A percentile compares a stretch with the other conserved stretches of the same genome.
Evolutionary conservation across 2,888 invertebrate genomes (phyloP).

Genomic region (Nowickia ferox): DNA sequence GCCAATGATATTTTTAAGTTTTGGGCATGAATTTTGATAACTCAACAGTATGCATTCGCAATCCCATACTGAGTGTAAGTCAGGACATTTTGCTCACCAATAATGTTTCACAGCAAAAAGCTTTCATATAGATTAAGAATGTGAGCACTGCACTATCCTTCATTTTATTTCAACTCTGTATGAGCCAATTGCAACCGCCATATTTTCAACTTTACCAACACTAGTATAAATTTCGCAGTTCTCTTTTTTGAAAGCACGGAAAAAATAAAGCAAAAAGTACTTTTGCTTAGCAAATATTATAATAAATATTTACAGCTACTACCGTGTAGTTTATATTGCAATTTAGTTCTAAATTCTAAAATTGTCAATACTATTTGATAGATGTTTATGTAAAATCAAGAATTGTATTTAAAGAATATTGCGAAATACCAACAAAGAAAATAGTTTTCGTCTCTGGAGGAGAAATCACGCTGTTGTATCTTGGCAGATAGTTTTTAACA

Average conservation of each 20-base stretch:
- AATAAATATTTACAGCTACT: neutral
- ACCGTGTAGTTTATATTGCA: too few species aligned
- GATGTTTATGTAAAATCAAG: constrained; percentile 1
- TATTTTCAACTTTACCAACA: constrained; percentile 58
- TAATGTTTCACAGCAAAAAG: neutral
- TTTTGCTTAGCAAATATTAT: constrained; percentile 16
- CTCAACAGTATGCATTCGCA: too few species aligned
- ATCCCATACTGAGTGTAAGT: too few species aligned
- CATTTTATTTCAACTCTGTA: neutral
- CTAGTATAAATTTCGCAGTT: constrained; percentile 43
- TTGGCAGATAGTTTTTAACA: constrained; percentile 2
- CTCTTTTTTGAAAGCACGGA: constrained; percentile 14
- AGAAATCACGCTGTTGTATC: constrained; percentile 51
- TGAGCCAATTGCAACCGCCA: constrained; percentile 28
- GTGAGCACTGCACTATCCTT: neutral
- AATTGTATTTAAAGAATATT: constrained; percentile 23
- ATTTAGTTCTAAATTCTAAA: neutral
- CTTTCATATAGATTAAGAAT: neutral
- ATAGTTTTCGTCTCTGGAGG: neutral
- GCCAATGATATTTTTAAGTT: too few species aligned
- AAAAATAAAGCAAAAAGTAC: neutral
- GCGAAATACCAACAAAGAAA: constrained; percentile 56
- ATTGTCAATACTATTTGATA: neutral
- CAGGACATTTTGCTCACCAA: too few species aligned
- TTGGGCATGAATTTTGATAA: too few species aligned